Evolutionary conservation across 2,797 vertebrate genomes (phyloP).

Genomic region (Chelonia mydas): DNA sequence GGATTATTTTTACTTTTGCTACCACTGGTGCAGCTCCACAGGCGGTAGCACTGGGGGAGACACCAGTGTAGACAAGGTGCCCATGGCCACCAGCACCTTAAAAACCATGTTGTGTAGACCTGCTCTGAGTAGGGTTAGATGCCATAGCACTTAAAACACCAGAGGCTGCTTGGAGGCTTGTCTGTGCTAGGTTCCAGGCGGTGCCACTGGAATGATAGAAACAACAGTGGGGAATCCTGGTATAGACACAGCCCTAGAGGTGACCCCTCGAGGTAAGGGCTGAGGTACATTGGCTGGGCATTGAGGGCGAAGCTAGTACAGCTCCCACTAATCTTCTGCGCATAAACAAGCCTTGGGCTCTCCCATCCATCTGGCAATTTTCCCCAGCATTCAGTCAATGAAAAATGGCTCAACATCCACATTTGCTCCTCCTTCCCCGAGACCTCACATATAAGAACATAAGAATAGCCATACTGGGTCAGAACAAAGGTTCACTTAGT

Average conservation of each 20-base stretch:
- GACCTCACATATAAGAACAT: not conserved
- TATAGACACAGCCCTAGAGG: not conserved
- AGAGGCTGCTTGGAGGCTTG: not conserved
- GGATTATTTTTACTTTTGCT: not conserved
- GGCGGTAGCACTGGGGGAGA: not conserved
- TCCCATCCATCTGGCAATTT: not conserved
- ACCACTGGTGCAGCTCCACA: not conserved
- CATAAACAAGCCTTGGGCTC: not conserved
- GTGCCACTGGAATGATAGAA: not conserved
- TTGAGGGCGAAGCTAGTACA: not conserved
- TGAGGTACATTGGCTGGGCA: not conserved
- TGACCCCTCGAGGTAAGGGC: not conserved
- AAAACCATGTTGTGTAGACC: not conserved
- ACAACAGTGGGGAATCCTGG: not conserved
- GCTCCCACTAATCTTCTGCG: not conserved
- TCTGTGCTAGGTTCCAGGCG: not conserved
- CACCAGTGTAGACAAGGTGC: accelerated
- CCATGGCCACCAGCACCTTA: not conserved
- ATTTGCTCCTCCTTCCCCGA: not conserved
- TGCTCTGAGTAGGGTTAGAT: not conserved
- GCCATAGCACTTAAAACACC: not conserved
- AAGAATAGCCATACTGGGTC: not conserved
- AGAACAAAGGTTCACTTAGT: not conserved
- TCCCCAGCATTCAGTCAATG: not conserved
- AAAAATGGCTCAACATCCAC: not conserved